Conservation (phyloP, 2,797 vertebrate species). For the Sebastolobus alascanus region DNA sequence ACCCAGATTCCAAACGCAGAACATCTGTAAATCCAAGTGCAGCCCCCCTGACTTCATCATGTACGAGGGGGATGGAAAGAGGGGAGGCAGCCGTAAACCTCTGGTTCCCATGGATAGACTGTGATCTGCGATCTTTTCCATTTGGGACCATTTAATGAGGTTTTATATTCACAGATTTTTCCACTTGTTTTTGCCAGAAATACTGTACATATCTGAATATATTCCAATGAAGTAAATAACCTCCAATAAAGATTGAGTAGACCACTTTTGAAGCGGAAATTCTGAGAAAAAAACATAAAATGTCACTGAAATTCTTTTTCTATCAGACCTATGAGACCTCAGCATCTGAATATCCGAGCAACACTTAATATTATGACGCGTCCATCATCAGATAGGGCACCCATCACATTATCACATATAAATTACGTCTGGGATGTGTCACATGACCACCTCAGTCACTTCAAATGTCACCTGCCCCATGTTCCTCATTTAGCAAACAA, state of each 20-base stretch:
- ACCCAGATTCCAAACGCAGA: slow-evolving; percentile 82
- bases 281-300: neutral
- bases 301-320: neutral
- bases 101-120: slow-evolving; percentile 55
- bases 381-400: neutral
- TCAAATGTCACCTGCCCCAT: neutral
- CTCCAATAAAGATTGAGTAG: neutral
- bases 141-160: slow-evolving; percentile 39
- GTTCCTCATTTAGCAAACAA: slow-evolving; percentile 17
- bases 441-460: neutral
- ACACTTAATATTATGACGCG: neutral
- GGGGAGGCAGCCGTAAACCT: slow-evolving; percentile 4
- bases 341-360: neutral
- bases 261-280: neutral
- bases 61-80: slow-evolving; percentile 31
- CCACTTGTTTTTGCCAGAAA: slow-evolving; percentile 35
- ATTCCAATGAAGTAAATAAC: neutral
- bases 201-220: neutral
- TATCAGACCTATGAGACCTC: neutral
- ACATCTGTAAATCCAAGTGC: slow-evolving; percentile 81
- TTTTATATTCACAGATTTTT: slow-evolving; percentile 6
- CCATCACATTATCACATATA: neutral
- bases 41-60: slow-evolving; percentile 49
- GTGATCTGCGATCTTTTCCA: slow-evolving; percentile 32
- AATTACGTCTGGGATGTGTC: neutral